A percentile compares a stretch with the other conserved stretches of the same genome.
These are phyloP conservation scores for Orchesella flavescens DNA, from an alignment of 2,888 invertebrate species.

Conservation along the genomic window DNA sequence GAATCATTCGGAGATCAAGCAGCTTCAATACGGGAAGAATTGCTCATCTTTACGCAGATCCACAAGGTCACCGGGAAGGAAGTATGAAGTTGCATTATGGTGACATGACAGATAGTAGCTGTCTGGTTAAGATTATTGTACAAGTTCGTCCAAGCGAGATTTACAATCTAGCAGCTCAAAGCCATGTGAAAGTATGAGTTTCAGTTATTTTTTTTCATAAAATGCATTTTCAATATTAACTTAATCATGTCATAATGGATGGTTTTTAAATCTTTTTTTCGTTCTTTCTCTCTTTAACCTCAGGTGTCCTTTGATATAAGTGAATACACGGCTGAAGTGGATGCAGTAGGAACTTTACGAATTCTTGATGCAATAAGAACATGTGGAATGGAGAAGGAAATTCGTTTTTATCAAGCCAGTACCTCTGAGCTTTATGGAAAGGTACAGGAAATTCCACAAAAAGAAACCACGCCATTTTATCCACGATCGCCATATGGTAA, in stretches of 20 bases:
- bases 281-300: too few species aligned
- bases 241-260: neutral
- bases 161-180: slow-evolving; percentile 98
- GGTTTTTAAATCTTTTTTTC: too few species aligned
- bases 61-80: slow-evolving; percentile 89
- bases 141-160: slow-evolving; percentile 90
- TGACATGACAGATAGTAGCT: slow-evolving; percentile 98
- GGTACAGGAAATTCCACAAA: slow-evolving; percentile 93
- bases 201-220: neutral
- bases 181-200: slow-evolving; percentile 92
- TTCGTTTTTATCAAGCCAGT: slow-evolving; percentile 95
- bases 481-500: slow-evolving; percentile 96
- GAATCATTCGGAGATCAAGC: slow-evolving; percentile 93
- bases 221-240: neutral
- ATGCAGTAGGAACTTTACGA: slow-evolving; percentile 93
- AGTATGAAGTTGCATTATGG: slow-evolving; percentile 97
- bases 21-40: slow-evolving; percentile 98
- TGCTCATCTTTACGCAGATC: slow-evolving; percentile 94
- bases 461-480: slow-evolving; percentile 95
- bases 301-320: slow-evolving; percentile 96
- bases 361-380: slow-evolving; percentile 93
- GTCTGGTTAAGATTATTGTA: slow-evolving; percentile 89
- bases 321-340: slow-evolving; percentile 99
- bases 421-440: slow-evolving; percentile 96
- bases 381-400: slow-evolving; percentile 85